Evolutionary conservation across 2,797 vertebrate genomes (phyloP), one percentile per base, ranked within the genome.

Genomic region (Sebastes diaconus): DNA sequence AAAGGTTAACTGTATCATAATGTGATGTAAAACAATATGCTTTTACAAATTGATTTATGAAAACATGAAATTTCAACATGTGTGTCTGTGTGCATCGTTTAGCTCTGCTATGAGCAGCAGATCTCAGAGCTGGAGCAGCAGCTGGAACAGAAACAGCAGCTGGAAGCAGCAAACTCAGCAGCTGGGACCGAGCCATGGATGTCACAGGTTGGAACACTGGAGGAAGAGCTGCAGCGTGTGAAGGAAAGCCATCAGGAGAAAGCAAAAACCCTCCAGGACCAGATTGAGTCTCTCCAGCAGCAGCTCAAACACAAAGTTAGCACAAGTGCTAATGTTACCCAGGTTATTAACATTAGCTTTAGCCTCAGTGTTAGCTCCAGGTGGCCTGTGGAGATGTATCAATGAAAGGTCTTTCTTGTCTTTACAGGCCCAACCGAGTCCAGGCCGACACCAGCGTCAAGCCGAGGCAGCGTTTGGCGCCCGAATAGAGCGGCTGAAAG

Each of bases 21-120:
- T 18, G 8, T 11, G 18, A 34, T n/a, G 18, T 30, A 32, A 61
- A 64, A 36, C 32, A 8, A 36, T 36, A 52, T 52, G 20, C 30
- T 36, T 46, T 64, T 8, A 14, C 61, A 22, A 36, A 24, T 8
- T 13, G 32, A 24, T 67, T 76, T 25, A 5, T 36, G 11, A 36
- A 36, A 36, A 36, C 34, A 36, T 36, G 34, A 36, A 36, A 36
- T 36, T 36, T 36, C 36, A 59, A 6, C 32, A 42, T n/a, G 11
- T 25, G 24, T 77, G 24, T 81, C 4, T 81, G 32, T 80, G 42
- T 84, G 20, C 29, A 13, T n/a, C 11, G 1, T 76, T 30, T 75
- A 99, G 98, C 95, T 97, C 11, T 96, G 96, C 58, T 99, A 98
- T 39, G 97, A 99, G 82, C 96, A 97, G 84, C 96, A 96, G 83